Evolutionary conservation across 2,888 invertebrate species (phyloP).

Genomic region (Cancer borealis): DNA sequence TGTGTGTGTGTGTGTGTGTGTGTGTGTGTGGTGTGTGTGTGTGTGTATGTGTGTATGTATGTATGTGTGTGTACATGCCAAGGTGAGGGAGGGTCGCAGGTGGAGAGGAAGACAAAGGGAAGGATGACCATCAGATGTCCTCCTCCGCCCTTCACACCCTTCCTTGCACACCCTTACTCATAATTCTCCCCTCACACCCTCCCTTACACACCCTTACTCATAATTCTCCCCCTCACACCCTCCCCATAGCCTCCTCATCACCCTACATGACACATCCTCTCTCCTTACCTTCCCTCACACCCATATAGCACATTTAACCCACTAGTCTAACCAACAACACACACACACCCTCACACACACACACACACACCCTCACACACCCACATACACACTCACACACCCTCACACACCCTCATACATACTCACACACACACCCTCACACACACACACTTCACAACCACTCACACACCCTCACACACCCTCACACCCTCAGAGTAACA

Average conservation of each 20-base stretch:
- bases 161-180: background rate
- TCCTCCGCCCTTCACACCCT: background rate
- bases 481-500: background rate
- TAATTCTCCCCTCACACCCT: background rate
- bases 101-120: slow-evolving; percentile 41
- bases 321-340: background rate
- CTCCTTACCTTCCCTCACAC: background rate
- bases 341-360: background rate
- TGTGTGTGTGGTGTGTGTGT: slow-evolving; percentile 34
- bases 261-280: background rate
- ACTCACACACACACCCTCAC: background rate
- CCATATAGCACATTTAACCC: background rate
- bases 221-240: background rate
- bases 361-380: background rate
- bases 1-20: slow-evolving; percentile 24
- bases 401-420: background rate
- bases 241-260: background rate
- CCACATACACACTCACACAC: background rate
- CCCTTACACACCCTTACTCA: background rate
- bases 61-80: slow-evolving; percentile 12
- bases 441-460: background rate
- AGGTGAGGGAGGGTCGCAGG: slow-evolving; percentile 41
- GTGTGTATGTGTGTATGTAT: slow-evolving; percentile 20
- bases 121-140: slow-evolving; percentile 38
- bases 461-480: background rate